phyloP scores from a whole-genome alignment of 2,888 invertebrate genomes.

The Acanthosoma haemorrhoidale region DNA sequence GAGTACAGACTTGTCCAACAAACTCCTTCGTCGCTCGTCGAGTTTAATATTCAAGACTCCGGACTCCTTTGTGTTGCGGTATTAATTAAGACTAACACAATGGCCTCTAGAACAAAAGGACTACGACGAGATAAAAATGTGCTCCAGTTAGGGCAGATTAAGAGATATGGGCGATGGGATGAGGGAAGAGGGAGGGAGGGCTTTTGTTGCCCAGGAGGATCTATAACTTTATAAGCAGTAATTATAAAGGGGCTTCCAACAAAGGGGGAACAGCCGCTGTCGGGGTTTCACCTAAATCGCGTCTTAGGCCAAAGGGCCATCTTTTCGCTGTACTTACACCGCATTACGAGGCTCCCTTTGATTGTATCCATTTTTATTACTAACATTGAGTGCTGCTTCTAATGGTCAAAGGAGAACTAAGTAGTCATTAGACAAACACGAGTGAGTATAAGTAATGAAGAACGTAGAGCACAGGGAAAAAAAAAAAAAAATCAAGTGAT shows the following conservation, averaged over 20 bases:
- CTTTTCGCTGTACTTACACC: background rate
- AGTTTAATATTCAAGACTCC: conserved; percentile 8
- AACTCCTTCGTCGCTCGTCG: background rate
- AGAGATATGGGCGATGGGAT: conserved; percentile 14
- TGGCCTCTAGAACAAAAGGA: conserved; percentile 1
- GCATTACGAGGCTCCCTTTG: too few relatives aligned
- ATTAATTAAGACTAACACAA: conserved; percentile 8
- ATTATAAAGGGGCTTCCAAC: conserved; percentile 9
- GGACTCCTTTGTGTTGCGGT: background rate
- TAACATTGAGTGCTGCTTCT: too few relatives aligned
- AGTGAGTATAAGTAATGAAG: too few relatives aligned
- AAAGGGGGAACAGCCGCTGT: conserved; percentile 4
- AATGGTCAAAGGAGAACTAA: too few relatives aligned
- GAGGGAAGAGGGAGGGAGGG: too few relatives aligned
- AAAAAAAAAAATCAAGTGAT: too few relatives aligned
- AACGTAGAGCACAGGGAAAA: too few relatives aligned
- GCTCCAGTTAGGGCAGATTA: conserved; percentile 8
- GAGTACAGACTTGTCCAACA: conserved; percentile 8
- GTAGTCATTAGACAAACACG: too few relatives aligned
- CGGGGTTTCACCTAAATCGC: background rate
- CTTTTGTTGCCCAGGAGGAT: background rate
- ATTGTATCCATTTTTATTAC: too few relatives aligned
- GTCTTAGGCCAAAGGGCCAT: background rate
- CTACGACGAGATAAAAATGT: conserved; percentile 1
- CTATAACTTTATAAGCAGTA: conserved; percentile 26